Percentiles rank a stretch among this genome's conserved stretches.
These are phyloP conservation scores for Drosophila antonietae DNA, from an alignment of 2,888 invertebrate species.

Conservation along the genomic window DNA sequence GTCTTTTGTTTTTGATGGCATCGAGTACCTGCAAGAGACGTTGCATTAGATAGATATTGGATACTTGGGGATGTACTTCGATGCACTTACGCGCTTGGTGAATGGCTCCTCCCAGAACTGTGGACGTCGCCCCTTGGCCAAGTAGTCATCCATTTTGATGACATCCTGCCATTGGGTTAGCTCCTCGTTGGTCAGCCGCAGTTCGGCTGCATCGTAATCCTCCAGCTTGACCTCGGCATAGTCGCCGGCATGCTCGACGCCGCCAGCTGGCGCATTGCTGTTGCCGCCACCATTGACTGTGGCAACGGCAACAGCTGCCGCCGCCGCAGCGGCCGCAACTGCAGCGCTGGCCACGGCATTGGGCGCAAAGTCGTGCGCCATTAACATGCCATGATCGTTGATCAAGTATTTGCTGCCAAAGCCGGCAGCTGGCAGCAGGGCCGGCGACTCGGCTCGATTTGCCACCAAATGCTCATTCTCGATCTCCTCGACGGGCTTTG, in stretches of 20 bases:
- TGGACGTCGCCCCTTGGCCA: slow-evolving; percentile 93
- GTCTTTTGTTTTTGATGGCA: slow-evolving; percentile 94
- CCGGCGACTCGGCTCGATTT: slow-evolving; percentile 59
- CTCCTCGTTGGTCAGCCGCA: slow-evolving; percentile 81
- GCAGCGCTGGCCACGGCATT: slow-evolving; percentile 62
- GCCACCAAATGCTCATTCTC: slow-evolving; percentile 72
- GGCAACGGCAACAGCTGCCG: slow-evolving; percentile 59
- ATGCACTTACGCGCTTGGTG: slow-evolving; percentile 88
- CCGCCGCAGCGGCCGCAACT: slow-evolving; percentile 59
- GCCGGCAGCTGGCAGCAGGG: slow-evolving; percentile 57
- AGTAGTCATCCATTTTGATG: slow-evolving; percentile 93
- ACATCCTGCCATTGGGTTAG: slow-evolving; percentile 87
- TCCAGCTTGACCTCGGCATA: slow-evolving; percentile 78
- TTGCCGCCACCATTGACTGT: slow-evolving; percentile 46
- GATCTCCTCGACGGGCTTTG: slow-evolving; percentile 80
- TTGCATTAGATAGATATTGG: not conserved
- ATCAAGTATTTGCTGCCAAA: slow-evolving; percentile 75
- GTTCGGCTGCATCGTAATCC: slow-evolving; percentile 79
- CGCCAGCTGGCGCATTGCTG: slow-evolving; percentile 15
- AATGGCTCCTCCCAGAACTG: slow-evolving; percentile 97
- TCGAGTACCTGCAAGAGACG: slow-evolving; percentile 89
- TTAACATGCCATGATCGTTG: slow-evolving; percentile 80
- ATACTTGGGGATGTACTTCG: not conserved
- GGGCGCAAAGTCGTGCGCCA: slow-evolving; percentile 80
- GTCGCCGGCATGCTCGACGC: slow-evolving; percentile 54